phyloP scores from a whole-genome alignment of 2,888 invertebrate species.

The Drosophila mimica region DNA sequence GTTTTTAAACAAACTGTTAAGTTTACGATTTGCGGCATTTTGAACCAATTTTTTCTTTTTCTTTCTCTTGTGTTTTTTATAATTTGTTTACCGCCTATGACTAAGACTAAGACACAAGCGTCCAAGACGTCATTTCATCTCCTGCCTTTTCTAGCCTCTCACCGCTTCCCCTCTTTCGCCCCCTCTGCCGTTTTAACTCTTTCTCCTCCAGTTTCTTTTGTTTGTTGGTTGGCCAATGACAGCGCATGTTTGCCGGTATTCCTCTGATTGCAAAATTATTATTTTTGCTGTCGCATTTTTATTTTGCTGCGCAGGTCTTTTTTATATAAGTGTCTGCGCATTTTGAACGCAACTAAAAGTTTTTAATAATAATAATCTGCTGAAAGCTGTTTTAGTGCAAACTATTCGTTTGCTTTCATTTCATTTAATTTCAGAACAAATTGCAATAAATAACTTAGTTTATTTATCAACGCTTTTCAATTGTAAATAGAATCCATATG shows the following conservation, averaged over 20 bases:
- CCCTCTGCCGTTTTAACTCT: not conserved
- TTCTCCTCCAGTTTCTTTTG: conserved; percentile 13
- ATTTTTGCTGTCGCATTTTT: conserved; percentile 12
- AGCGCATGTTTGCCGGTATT: conserved; percentile 12
- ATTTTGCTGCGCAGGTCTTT: conserved; percentile 34
- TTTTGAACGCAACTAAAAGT: conserved; percentile 9
- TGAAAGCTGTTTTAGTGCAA: conserved; percentile 7
- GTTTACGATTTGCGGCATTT: conserved; percentile 27
- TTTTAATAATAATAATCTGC: conserved; percentile 3
- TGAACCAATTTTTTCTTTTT: conserved; percentile 15
- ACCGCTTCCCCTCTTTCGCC: not conserved
- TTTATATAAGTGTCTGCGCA: conserved; percentile 13
- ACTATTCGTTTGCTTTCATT: too few relatives aligned
- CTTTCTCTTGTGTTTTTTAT: not conserved
- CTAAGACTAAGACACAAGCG: conserved; percentile 24
- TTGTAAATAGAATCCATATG: not conserved
- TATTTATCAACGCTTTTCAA: not conserved
- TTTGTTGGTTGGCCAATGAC: conserved; percentile 23
- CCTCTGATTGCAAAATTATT: conserved; percentile 35
- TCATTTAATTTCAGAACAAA: not conserved
- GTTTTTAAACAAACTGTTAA: conserved; percentile 7
- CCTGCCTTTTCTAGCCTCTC: not conserved
- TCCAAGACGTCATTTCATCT: conserved; percentile 39
- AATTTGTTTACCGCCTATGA: conserved; percentile 30
- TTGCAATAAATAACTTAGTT: not conserved